phyloP scores from a whole-genome alignment of 2,113 vertebrate genomes.

The Nothobranchius furzeri region DNA sequence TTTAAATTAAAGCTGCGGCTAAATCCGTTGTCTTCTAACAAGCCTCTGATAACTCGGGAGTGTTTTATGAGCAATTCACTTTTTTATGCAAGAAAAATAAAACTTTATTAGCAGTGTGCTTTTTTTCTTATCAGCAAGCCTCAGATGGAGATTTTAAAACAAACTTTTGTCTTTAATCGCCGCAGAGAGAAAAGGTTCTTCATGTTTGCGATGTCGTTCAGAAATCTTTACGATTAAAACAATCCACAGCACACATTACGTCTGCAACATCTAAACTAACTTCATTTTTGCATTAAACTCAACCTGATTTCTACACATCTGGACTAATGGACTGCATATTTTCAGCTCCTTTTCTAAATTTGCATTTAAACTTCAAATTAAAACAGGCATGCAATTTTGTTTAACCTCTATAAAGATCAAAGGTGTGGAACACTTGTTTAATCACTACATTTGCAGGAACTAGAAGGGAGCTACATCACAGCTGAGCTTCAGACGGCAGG shows the following conservation, averaged over 20 bases:
- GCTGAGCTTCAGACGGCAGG: too few relatives aligned
- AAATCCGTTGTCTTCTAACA: conserved; percentile 62
- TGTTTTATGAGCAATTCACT: conserved; percentile 63
- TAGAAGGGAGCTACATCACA: too few relatives aligned
- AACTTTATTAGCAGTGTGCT: conserved; percentile 45
- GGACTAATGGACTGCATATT: not conserved
- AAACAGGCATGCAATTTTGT: not conserved
- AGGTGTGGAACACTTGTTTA: too few relatives aligned
- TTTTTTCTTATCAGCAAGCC: conserved; percentile 61
- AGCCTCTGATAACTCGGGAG: conserved; percentile 53
- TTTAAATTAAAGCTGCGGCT: conserved; percentile 56
- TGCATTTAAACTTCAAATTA: not conserved
- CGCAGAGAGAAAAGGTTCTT: conserved; percentile 32
- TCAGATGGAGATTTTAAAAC: conserved; percentile 54
- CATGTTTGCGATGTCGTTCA: too few relatives aligned
- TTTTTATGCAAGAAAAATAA: conserved; percentile 39
- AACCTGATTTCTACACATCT: conserved; percentile 14
- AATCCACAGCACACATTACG: too few relatives aligned
- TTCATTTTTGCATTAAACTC: conserved; percentile 60
- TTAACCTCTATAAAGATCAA: too few relatives aligned
- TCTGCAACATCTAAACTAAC: conserved; percentile 43
- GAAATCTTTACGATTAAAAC: too few relatives aligned
- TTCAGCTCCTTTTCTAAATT: not conserved
- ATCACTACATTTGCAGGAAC: too few relatives aligned
- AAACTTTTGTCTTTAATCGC: conserved; percentile 61